Conservation (phyloP, 2,888 invertebrate genomes). For the Mythimna albipuncta region DNA sequence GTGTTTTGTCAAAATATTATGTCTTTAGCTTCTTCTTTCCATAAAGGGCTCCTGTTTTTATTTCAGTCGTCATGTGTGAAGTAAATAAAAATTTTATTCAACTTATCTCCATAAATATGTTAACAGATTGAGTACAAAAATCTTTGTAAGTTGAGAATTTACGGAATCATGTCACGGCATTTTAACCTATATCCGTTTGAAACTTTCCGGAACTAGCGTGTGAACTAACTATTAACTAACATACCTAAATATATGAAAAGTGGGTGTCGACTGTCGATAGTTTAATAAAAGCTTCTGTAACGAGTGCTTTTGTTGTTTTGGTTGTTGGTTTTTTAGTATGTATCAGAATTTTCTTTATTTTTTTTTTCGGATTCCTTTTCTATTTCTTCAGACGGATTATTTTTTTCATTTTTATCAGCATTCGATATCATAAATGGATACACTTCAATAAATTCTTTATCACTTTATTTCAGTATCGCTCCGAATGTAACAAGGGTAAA, state of each 20-base stretch:
- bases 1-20: constrained; percentile 39
- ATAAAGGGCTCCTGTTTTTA: constrained; percentile 16
- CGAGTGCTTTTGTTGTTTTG: neutral
- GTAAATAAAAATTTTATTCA: constrained; percentile 9
- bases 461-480: constrained; percentile 32
- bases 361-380: neutral
- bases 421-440: constrained; percentile 5
- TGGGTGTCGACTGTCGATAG: constrained; percentile 15
- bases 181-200: constrained; percentile 45
- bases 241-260: constrained; percentile 31
- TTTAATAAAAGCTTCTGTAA: neutral
- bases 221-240: constrained; percentile 34
- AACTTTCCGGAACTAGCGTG: constrained; percentile 47
- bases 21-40: constrained; percentile 13
- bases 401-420: constrained; percentile 1
- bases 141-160: constrained; percentile 13
- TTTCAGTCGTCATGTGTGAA: constrained; percentile 11
- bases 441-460: constrained; percentile 21
- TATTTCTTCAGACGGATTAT: neutral
- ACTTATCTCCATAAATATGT: neutral
- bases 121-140: neutral
- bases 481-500: constrained; percentile 5
- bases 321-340: neutral
- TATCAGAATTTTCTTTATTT: neutral
- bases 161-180: constrained; percentile 39